Evolutionary conservation across 2,888 invertebrate species (phyloP).

Genomic region (Yponomeuta evonymella): DNA sequence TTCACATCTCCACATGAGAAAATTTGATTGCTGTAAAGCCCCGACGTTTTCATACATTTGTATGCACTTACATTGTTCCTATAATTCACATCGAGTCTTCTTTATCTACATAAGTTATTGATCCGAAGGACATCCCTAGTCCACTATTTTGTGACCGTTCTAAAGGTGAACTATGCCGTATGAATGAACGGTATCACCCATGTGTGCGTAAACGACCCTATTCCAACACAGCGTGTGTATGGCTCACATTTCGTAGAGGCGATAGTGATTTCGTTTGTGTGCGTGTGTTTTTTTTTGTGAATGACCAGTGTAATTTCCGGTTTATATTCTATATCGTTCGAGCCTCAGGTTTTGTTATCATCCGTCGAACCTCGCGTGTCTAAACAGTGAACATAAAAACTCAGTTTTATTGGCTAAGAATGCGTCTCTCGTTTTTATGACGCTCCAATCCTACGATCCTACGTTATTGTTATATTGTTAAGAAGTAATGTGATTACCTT

Average conservation of each 20-base stretch:
- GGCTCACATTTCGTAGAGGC: constrained; percentile 34
- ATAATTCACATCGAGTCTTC: neutral
- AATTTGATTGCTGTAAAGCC: neutral
- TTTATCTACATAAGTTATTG: neutral
- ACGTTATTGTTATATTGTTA: constrained; percentile 8
- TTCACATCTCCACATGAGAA: neutral
- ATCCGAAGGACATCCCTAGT: constrained; percentile 26
- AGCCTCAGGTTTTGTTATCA: constrained; percentile 72
- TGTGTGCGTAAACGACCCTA: constrained; percentile 18
- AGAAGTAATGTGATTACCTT: constrained; percentile 6
- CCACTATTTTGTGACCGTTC: constrained; percentile 53
- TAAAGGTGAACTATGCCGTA: constrained; percentile 55
- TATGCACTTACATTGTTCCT: neutral
- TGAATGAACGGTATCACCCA: constrained; percentile 61
- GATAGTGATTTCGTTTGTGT: constrained; percentile 31
- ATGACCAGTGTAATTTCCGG: constrained; percentile 70
- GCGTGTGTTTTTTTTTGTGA: constrained; percentile 67
- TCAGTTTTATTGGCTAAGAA: constrained; percentile 60
- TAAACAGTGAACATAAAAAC: constrained; percentile 73
- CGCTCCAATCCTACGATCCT: constrained; percentile 30
- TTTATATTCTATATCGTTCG: constrained; percentile 53
- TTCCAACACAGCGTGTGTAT: constrained; percentile 34
- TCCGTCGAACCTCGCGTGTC: constrained; percentile 61
- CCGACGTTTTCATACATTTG: neutral
- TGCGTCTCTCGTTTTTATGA: constrained; percentile 45